Evolutionary conservation across 2,113 vertebrate genomes (phyloP), one percentile per base, ranked within the genome.

Genomic region (Leptocoma aspasia): DNA sequence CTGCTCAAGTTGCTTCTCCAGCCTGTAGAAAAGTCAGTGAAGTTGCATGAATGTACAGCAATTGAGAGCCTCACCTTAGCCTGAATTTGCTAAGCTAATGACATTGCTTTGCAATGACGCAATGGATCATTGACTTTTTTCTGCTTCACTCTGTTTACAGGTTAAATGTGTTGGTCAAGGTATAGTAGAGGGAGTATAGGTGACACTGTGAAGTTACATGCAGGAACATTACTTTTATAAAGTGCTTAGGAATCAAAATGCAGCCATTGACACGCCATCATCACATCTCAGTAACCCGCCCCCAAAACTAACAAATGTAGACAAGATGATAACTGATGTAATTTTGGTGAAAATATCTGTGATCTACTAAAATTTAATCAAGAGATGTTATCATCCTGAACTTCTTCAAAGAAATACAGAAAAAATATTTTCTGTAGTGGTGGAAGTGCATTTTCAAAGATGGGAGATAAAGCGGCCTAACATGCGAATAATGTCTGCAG

Each of bases 221-320:
- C 24, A 80, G 35, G 35, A 95, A 35, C 10, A 66, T 47, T 72
- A 57, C 53, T 88, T 93, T 54, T 31, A 73, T 33, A 52, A 92
- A 91, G 39, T 41, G 10, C 28, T 94, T 78, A 78, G 65, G 37
- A 89, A 94, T 63, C 64, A 69, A 63, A 94, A 84, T 78, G 44
- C 76, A 64, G 2, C 1, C 35, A 47, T 45, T 83, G 89, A 92
- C 90, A 86, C 59, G 65, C 30, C 59, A 70, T 96, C 88, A 93
- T 94, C 94, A 50, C 92, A 88, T 83, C 45, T 65, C 76, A 77
- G 71, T 72, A 80, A 86, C 59, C 64, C 79, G 8, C 85, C 82
- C 42, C 82, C 93, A 86, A 95, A 94, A 83, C 59, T 94, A 95
- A 88, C 90, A 94, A 94, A 94, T 94, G 73, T 53, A 96, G 95